Evolutionary conservation across 2,797 vertebrate genomes (phyloP).

Genomic region (Loriculus beryllinus): DNA sequence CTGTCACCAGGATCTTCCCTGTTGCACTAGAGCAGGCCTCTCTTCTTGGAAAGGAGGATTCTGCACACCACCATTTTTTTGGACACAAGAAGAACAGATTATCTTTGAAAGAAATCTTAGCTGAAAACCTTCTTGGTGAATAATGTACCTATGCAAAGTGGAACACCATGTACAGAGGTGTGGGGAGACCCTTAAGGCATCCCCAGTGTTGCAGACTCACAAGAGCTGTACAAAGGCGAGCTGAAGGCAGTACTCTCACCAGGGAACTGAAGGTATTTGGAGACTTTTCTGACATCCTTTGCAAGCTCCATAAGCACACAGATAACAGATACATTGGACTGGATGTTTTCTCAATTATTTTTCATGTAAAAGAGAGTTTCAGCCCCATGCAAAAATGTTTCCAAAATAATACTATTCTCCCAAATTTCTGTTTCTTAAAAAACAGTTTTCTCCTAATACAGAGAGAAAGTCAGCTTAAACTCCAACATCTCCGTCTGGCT

Average conservation of each 20-base stretch:
- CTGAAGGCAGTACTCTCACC: background rate
- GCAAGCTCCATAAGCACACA: background rate
- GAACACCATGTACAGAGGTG: background rate
- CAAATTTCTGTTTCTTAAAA: background rate
- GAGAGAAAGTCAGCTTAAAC: background rate
- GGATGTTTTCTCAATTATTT: background rate
- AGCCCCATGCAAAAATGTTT: background rate
- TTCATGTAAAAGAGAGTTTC: background rate
- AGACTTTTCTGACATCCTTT: background rate
- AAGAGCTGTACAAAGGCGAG: rapidly evolving
- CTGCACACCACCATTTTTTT: background rate
- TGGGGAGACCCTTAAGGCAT: background rate
- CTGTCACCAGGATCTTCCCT: background rate
- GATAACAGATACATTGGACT: background rate
- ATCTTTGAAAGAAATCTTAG: background rate
- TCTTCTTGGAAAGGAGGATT: background rate
- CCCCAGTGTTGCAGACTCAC: background rate
- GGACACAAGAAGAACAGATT: background rate
- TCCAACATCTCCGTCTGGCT: background rate
- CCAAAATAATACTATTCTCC: background rate
- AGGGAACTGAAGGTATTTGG: background rate
- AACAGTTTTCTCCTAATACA: background rate
- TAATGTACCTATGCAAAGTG: rapidly evolving
- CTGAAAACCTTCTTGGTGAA: background rate
- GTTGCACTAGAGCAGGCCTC: background rate